phyloP scores from a whole-genome alignment of 2,888 invertebrate species.

The Yponomeuta cagnagella region DNA sequence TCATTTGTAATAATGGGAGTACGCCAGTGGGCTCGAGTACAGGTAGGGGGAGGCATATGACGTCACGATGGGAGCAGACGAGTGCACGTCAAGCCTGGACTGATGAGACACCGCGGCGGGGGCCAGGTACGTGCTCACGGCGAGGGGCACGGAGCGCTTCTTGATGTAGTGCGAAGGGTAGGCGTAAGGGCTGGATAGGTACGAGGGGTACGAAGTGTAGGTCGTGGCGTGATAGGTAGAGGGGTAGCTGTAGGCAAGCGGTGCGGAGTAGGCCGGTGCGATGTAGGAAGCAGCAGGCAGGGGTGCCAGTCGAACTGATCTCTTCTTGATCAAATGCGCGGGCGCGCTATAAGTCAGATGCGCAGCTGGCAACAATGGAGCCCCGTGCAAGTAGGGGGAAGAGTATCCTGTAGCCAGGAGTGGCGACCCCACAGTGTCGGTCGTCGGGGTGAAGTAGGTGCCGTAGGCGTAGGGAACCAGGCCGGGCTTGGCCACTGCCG shows the following conservation, averaged over 20 bases:
- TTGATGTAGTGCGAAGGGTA: slow-evolving; percentile 43
- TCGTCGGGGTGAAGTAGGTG: slow-evolving; percentile 26
- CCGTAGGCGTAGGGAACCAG: slow-evolving; percentile 18
- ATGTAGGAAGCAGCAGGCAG: slow-evolving; percentile 29
- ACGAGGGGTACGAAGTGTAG: slow-evolving; percentile 35
- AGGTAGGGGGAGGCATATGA: slow-evolving; percentile 26
- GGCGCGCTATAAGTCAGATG: slow-evolving; percentile 31
- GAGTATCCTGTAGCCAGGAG: slow-evolving; percentile 5
- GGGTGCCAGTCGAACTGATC: slow-evolving; percentile 30
- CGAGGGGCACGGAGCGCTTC: slow-evolving; percentile 41
- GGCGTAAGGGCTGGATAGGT: slow-evolving; percentile 28
- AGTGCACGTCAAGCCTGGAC: slow-evolving; percentile 39
- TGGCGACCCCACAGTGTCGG: slow-evolving; percentile 23
- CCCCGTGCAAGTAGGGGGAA: neutral
- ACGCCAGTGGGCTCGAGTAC: slow-evolving; percentile 28
- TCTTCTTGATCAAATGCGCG: slow-evolving; percentile 49
- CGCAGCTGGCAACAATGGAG: neutral
- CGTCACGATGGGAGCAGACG: slow-evolving; percentile 32
- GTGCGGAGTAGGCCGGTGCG: slow-evolving; percentile 31
- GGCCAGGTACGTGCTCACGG: slow-evolving; percentile 33
- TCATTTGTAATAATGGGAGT: slow-evolving; percentile 15
- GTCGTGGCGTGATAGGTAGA: slow-evolving; percentile 35
- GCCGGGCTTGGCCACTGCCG: slow-evolving; percentile 46
- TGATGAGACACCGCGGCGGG: slow-evolving; percentile 41
- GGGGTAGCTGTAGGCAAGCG: slow-evolving; percentile 22